These are phyloP conservation scores for Manis pentadactyla DNA, from an alignment of 2,797 vertebrate species.

Conservation along the genomic window DNA sequence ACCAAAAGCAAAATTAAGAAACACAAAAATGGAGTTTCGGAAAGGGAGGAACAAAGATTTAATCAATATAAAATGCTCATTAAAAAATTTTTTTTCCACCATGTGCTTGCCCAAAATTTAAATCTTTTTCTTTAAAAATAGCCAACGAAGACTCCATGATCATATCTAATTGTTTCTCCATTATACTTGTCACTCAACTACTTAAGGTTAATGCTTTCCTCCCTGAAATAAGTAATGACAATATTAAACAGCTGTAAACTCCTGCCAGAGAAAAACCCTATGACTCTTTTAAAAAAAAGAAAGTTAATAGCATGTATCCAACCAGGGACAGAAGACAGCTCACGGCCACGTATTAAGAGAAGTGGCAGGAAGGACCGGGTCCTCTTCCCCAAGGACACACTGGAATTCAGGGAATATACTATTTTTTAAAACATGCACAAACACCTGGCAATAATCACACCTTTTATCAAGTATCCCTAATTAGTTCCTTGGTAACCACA, in stretches of 20 bases:
- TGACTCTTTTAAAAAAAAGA: background rate
- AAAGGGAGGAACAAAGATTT: constrained; percentile 49
- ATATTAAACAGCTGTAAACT: constrained; percentile 44
- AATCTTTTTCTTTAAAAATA: background rate
- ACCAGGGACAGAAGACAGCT: background rate
- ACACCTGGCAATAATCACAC: background rate
- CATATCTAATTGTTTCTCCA: background rate
- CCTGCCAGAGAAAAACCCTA: background rate
- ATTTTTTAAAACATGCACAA: background rate
- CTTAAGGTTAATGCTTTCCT: background rate
- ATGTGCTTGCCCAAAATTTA: background rate
- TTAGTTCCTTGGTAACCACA: background rate
- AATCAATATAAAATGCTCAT: constrained; percentile 57
- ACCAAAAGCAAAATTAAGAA: constrained; percentile 53
- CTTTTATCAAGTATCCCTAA: background rate
- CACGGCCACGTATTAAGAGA: background rate
- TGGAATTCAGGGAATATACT: background rate
- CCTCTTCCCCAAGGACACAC: background rate
- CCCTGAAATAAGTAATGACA: background rate
- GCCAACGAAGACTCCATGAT: constrained; percentile 1
- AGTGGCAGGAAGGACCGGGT: background rate
- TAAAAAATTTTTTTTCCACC: background rate
- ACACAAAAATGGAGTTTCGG: constrained; percentile 39
- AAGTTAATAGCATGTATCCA: background rate
- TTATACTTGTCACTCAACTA: background rate